Evolutionary conservation across 2,113 vertebrate species (phyloP).

Genomic region (Aplodontia rufa): DNA sequence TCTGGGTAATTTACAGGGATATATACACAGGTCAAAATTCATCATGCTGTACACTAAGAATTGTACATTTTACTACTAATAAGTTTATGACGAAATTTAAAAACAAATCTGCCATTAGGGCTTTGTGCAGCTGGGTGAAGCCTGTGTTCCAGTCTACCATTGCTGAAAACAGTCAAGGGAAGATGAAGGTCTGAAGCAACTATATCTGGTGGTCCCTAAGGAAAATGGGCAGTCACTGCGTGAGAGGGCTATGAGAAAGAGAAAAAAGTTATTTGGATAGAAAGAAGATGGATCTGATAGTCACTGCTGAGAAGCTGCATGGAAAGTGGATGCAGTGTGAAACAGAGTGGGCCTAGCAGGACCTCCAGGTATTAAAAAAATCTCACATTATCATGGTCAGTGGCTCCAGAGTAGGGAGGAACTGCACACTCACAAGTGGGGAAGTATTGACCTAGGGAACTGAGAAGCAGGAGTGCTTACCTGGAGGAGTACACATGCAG

Average conservation of each 20-base stretch:
- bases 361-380: background rate
- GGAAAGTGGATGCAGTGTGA: background rate
- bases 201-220: background rate
- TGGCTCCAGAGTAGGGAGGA: background rate
- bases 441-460: too few species aligned
- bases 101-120: background rate
- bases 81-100: background rate
- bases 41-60: background rate
- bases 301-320: background rate
- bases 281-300: background rate
- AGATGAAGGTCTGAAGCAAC: background rate
- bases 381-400: background rate
- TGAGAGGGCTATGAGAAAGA: background rate
- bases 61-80: too few species aligned
- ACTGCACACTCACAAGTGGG: too few species aligned
- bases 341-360: background rate
- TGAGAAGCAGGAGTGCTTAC: background rate
- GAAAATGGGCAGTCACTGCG: background rate
- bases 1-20: background rate
- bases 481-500: background rate
- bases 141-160: background rate
- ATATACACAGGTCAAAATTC: background rate
- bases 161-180: background rate
- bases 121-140: background rate
- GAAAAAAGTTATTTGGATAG: background rate